Evolutionary conservation across 2,797 vertebrate species (phyloP).

Genomic region (Poecilia wingei): DNA sequence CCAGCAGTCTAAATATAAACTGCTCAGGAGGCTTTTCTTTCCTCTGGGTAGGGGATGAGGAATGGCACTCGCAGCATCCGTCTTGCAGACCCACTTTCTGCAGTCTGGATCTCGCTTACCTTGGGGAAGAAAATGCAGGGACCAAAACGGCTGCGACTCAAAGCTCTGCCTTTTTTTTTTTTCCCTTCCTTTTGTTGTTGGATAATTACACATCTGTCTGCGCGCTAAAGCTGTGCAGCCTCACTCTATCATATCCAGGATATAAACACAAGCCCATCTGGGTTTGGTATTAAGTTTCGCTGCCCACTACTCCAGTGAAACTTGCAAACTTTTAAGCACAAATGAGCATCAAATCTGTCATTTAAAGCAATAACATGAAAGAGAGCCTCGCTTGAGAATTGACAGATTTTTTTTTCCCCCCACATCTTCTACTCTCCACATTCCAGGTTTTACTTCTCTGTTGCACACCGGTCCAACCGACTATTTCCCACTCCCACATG

Average conservation of each 20-base stretch:
- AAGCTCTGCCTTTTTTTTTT: constrained; percentile 41
- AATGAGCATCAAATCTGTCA: constrained; percentile 46
- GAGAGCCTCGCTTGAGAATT: not conserved
- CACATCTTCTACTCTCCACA: constrained; percentile 24
- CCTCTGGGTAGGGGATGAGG: constrained; percentile 65
- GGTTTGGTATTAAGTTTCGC: constrained; percentile 38
- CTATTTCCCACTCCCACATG: constrained; percentile 60
- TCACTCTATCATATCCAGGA: constrained; percentile 30
- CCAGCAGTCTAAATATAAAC: constrained; percentile 79
- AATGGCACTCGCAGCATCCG: constrained; percentile 70
- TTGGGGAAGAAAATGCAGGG: constrained; percentile 54
- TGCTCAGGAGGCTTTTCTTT: constrained; percentile 63
- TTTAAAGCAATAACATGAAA: constrained; percentile 26
- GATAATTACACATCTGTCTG: constrained; percentile 66
- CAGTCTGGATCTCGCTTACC: constrained; percentile 61
- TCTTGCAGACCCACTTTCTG: constrained; percentile 80
- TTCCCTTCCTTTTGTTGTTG: constrained; percentile 16
- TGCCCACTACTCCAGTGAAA: constrained; percentile 53
- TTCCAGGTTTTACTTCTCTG: constrained; percentile 30
- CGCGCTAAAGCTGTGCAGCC: constrained; percentile 16
- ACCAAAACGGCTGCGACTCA: constrained; percentile 38
- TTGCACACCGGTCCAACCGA: constrained; percentile 26
- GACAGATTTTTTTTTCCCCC: constrained; percentile 4
- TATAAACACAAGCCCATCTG: constrained; percentile 53
- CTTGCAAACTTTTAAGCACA: constrained; percentile 1